Evolutionary conservation across 2,888 invertebrate species (phyloP).

Genomic region (Caenorhabditis angaria): DNA sequence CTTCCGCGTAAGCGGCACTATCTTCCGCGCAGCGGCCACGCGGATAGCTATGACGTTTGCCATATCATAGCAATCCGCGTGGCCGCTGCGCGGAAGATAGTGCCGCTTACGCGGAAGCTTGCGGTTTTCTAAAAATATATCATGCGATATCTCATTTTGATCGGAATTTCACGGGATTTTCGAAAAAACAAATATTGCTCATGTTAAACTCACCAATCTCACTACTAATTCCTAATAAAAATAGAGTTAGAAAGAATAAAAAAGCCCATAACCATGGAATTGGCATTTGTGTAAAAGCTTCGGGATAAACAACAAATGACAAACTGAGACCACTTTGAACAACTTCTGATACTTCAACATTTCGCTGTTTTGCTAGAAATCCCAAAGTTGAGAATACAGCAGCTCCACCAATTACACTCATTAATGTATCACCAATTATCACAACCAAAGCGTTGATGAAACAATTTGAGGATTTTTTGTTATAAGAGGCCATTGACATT

Average conservation of each 20-base stretch:
- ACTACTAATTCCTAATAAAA: slow-evolving; percentile 71
- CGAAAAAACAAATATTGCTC: neutral
- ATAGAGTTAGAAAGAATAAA: slow-evolving; percentile 73
- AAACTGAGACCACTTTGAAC: slow-evolving; percentile 71
- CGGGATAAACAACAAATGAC: slow-evolving; percentile 73
- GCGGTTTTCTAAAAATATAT: too few species aligned
- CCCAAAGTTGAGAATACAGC: slow-evolving; percentile 59
- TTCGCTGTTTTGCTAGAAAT: slow-evolving; percentile 44
- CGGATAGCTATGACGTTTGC: too few species aligned
- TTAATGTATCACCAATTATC: neutral
- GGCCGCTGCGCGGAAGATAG: too few species aligned
- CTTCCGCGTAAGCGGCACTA: too few species aligned
- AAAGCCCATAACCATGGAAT: slow-evolving; percentile 72
- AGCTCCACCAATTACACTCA: neutral
- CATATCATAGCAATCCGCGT: too few species aligned
- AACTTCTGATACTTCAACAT: slow-evolving; percentile 37
- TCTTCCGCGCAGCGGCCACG: too few species aligned
- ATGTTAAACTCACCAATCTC: slow-evolving; percentile 11
- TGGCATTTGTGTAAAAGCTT: slow-evolving; percentile 72
- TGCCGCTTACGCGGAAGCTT: too few species aligned
- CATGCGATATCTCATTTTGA: too few species aligned
- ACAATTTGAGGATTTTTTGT: neutral
- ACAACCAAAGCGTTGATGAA: neutral
- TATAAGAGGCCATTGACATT: neutral
- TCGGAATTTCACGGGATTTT: too few species aligned